Evolutionary conservation across 2,888 invertebrate genomes (phyloP).

Genomic region (Orchesellides sinensis): DNA sequence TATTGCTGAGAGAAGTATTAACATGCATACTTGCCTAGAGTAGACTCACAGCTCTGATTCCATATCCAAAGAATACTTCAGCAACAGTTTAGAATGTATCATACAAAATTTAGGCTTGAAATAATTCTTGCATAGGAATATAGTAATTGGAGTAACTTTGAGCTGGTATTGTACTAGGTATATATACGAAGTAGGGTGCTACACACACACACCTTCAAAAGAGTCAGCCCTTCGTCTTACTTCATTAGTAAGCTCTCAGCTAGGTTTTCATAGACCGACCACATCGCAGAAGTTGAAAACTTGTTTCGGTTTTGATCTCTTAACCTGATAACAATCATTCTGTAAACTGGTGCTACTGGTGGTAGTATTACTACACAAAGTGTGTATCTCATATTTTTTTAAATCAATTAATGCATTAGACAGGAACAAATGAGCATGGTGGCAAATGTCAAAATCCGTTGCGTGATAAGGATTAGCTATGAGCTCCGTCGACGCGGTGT

Average conservation of each 20-base stretch:
- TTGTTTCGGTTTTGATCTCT: constrained; percentile 54
- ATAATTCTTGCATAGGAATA: constrained; percentile 29
- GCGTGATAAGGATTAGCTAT: constrained; percentile 47
- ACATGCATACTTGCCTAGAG: background rate
- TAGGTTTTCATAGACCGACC: constrained; percentile 29
- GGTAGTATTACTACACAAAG: no score
- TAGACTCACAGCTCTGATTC: constrained; percentile 9
- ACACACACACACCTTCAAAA: background rate
- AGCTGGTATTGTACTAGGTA: background rate
- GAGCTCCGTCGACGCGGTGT: background rate
- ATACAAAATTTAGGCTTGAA: constrained; percentile 21
- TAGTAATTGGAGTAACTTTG: no score
- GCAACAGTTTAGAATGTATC: no score
- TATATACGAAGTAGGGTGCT: background rate
- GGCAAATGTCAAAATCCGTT: constrained; percentile 56
- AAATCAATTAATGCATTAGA: constrained; percentile 61
- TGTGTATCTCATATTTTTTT: constrained; percentile 55
- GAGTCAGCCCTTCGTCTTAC: constrained; percentile 25
- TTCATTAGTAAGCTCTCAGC: constrained; percentile 40
- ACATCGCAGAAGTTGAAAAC: constrained; percentile 51
- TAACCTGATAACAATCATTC: constrained; percentile 54
- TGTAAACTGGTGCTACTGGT: constrained; percentile 7
- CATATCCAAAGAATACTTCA: no score
- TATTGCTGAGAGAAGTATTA: background rate
- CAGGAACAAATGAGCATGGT: constrained; percentile 62